Conservation (phyloP, 1,140 invertebrate genomes). For the Parapsyche elsis region DNA sequence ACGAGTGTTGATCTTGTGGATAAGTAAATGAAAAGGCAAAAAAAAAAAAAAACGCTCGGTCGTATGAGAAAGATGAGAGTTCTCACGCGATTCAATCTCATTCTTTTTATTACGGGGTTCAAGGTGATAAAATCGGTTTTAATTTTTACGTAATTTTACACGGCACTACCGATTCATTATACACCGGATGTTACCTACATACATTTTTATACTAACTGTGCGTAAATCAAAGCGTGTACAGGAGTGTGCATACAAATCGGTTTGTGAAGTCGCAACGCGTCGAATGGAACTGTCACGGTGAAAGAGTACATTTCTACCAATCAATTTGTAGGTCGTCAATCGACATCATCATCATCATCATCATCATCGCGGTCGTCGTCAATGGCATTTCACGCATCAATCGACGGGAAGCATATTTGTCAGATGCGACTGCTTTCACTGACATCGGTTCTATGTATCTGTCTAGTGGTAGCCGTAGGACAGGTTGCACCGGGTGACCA, state of each 20-base stretch:
- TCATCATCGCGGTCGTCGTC: no score
- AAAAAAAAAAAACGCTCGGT: no score
- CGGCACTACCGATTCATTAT: background rate
- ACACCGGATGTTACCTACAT: no score
- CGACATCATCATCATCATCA: background rate
- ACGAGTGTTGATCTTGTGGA: no score
- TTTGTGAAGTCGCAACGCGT: background rate
- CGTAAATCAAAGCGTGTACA: no score
- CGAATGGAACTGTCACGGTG: background rate
- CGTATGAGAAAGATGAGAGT: background rate
- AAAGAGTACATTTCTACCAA: background rate
- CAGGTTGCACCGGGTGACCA: background rate
- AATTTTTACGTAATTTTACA: conserved; percentile 2
- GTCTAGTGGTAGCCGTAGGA: background rate
- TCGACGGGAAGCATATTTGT: background rate
- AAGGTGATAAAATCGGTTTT: conserved; percentile 1
- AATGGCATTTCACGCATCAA: background rate
- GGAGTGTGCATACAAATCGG: background rate
- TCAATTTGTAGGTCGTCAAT: conserved; percentile 1
- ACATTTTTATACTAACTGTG: no score
- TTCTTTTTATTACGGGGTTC: background rate
- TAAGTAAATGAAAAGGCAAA: no score
- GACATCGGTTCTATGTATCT: background rate
- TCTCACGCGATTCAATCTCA: background rate
- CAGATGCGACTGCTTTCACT: background rate